Conservation (phyloP, 2,113 vertebrate species). For the Xenopus borealis region DNA sequence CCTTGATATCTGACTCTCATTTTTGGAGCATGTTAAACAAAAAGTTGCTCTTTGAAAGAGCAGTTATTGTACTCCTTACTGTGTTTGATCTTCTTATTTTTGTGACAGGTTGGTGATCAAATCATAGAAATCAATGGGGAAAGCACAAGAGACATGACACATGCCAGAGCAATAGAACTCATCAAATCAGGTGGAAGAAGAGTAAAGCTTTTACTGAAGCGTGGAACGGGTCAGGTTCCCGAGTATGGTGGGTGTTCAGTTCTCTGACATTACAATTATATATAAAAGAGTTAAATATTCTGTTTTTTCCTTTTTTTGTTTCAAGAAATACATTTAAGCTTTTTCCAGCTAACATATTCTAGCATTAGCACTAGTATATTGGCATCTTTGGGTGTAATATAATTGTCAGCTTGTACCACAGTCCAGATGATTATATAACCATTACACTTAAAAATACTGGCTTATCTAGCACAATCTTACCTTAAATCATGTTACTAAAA, state of each 20-base stretch:
- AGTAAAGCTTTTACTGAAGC: slow-evolving; percentile 88
- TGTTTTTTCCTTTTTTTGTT: neutral
- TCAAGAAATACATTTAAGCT: no score
- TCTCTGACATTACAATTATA: slow-evolving; percentile 25
- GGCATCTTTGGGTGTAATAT: slow-evolving; percentile 64
- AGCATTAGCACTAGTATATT: slow-evolving; percentile 4
- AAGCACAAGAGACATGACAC: slow-evolving; percentile 94
- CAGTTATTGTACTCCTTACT: slow-evolving; percentile 48
- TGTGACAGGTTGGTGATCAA: slow-evolving; percentile 91
- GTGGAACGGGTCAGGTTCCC: slow-evolving; percentile 93
- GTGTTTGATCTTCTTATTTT: slow-evolving; percentile 51
- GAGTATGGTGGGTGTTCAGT: slow-evolving; percentile 86
- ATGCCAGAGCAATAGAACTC: slow-evolving; percentile 92
- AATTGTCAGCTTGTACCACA: slow-evolving; percentile 46
- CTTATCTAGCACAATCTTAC: no score
- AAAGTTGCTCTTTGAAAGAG: slow-evolving; percentile 50
- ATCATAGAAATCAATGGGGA: slow-evolving; percentile 99
- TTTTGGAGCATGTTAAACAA: slow-evolving; percentile 46
- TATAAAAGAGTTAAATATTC: neutral
- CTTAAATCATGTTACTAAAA: no score
- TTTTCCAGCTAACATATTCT: no score
- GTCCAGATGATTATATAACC: slow-evolving; percentile 2
- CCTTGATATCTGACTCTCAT: slow-evolving; percentile 54
- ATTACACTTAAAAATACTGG: no score
- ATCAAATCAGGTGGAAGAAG: slow-evolving; percentile 94